These are phyloP conservation scores for Hypsopygia costalis DNA, from an alignment of 2,888 invertebrate species.

Conservation along the genomic window DNA sequence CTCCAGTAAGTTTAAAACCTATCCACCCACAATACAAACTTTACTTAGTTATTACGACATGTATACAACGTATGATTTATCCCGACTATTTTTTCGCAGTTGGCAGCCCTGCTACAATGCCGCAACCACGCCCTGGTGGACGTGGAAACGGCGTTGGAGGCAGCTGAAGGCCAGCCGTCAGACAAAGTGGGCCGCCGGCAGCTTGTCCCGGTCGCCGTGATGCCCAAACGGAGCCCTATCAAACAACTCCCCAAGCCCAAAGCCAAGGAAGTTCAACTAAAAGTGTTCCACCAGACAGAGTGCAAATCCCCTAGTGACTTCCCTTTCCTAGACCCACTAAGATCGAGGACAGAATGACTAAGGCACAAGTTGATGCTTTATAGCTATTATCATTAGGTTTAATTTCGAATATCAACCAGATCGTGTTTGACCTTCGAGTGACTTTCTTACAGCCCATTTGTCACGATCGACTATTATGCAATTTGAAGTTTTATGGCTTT, in stretches of 20 bases:
- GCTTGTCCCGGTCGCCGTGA: slow-evolving; percentile 48
- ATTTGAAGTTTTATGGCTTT: too few relatives aligned
- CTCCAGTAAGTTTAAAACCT: too few relatives aligned
- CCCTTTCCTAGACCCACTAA: slow-evolving; percentile 59
- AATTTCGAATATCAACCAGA: too few relatives aligned
- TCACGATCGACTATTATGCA: too few relatives aligned
- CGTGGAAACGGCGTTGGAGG: slow-evolving; percentile 76
- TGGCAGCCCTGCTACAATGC: slow-evolving; percentile 63
- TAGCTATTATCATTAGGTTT: slow-evolving; percentile 49
- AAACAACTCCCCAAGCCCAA: slow-evolving; percentile 17
- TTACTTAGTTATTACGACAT: too few relatives aligned
- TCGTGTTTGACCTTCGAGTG: too few relatives aligned
- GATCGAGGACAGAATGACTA: slow-evolving; percentile 68
- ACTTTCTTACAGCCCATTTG: too few relatives aligned
- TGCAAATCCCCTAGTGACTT: slow-evolving; percentile 48
- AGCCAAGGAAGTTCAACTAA: slow-evolving; percentile 63
- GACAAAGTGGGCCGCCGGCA: slow-evolving; percentile 44
- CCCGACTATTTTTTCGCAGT: too few relatives aligned
- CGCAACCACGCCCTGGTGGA: slow-evolving; percentile 69
- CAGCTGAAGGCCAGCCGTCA: slow-evolving; percentile 58
- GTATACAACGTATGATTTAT: too few relatives aligned
- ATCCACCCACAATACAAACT: too few relatives aligned
- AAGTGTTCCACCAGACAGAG: slow-evolving; percentile 63
- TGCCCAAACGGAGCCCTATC: slow-evolving; percentile 17
- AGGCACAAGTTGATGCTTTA: slow-evolving; percentile 50